Base-by-base conservation (phyloP, 2,113 vertebrate species). In the Solea solea region DNA sequence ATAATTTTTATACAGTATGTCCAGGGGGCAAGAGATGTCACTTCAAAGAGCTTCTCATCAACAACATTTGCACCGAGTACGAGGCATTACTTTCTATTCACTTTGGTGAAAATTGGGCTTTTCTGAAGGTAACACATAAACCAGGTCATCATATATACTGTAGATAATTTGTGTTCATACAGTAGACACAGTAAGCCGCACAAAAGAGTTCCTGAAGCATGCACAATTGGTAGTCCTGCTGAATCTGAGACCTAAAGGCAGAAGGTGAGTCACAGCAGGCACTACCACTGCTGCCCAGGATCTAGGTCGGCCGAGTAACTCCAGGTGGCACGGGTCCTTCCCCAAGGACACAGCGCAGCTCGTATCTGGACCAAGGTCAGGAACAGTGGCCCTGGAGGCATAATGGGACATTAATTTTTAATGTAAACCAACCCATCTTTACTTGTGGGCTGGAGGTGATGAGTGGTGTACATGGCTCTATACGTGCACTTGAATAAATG, bases 251-350 rank as follows among this genome's bases (percentile, higher is more conserved):
- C 68, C 58, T 72, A 86, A 83, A 89, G 89, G 92, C 91, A 91
- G 70, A 85, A 90, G 88, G 90, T 89, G 89, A 93, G 78, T 87
- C 87, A 82, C 84, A 91, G 86, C 75, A 73, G 86, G 87, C 66
- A 48, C 54, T 71, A 56, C 84, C 80, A 76, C 81, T 71, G 76
- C 52, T 85, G 82, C 68, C 81, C 72, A 71, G 76, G 76, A 93
- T 92, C 84, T 90, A 87, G 91, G 91, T 89, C 91, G 92, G 83
- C 80, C 76, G 78, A 86, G 84, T 75, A 82, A 79, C 84, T 93
- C 86, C 89, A 89, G 89, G 89, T 91, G 86, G 89, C 81, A 72
- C 6, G 53, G 81, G 79, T 79, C 69, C 69, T 82, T 84, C 79
- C 85, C 83, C 5, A 42, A 84, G 87, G 85, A 86, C 81, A 69